Evolutionary conservation across 1,140 invertebrate species (phyloP), one percentile per base, ranked within the genome.

Genomic region (Macrobrachium rosenbergii): DNA sequence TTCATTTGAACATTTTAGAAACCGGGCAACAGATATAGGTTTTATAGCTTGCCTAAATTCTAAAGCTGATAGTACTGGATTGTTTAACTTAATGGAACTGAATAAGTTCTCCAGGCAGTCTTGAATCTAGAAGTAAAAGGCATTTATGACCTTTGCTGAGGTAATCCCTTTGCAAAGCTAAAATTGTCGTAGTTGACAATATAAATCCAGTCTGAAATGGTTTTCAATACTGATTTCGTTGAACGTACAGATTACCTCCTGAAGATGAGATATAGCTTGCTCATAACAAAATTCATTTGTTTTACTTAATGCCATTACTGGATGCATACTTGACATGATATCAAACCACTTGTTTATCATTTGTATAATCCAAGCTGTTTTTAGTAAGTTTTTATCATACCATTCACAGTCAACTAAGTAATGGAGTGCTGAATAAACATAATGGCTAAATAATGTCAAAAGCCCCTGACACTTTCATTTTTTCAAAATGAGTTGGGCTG

Each of bases 371-470:
- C 73, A 75, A 5, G 76, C 58, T 78, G 52, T 78, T 78, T 11
- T 78, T n/a, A 78, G 76, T 58, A 78, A 78, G 76, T 78, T 58
- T 37, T 78, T 78, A 78, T 58, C 59, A n/a, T 60, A 78, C n/a
- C 76, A 60, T 60, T 78, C 58, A 78, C 58, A 59, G 17, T 78
- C 76, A 78, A 78, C 76, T 58, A 78, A 78, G 28, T 78, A 78
- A 52, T 60, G 17, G 59, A 59, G 45, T 60, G 43, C 76, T 59
- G 76, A 45, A n/a, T 52, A 78, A 8, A 78, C 76, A 58, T 60
- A 78, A 59, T 58, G 76, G 76, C 21, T 76, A 76, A 76, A 43
- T 52, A 76, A 76, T 28, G 5, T 19, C 21, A 76, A 76, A 28
- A 11, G 14, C 5, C 73, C 73, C 73, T 19, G 73, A 76, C 73